Conservation (phyloP, 2,797 vertebrate species). For the Neosilurus hyrtlii region DNA sequence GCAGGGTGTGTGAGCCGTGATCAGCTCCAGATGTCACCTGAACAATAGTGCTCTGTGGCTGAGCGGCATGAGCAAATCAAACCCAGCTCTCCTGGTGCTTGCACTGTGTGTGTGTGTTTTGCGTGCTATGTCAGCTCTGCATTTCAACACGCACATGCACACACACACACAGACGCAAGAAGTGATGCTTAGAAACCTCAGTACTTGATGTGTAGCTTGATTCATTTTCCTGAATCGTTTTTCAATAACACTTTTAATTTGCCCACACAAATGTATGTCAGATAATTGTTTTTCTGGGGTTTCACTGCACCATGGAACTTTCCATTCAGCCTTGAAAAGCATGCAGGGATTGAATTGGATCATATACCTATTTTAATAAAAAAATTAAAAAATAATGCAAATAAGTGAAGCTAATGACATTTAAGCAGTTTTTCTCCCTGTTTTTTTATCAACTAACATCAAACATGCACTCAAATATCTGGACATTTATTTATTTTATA, state of each 20-base stretch:
- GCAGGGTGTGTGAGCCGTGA: conserved; percentile 60
- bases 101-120: not conserved
- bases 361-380: not conserved
- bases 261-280: not conserved
- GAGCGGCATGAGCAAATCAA: conserved; percentile 14
- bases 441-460: not conserved
- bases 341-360: not conserved
- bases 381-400: no score
- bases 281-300: not conserved
- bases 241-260: not conserved
- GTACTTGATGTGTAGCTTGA: not conserved
- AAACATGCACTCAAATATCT: no score
- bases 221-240: conserved; percentile 6
- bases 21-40: conserved; percentile 77
- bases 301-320: not conserved
- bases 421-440: not conserved
- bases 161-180: not conserved
- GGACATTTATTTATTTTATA: not conserved
- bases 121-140: not conserved
- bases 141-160: not conserved
- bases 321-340: not conserved
- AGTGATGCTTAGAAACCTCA: not conserved
- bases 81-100: not conserved
- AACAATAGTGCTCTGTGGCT: conserved; percentile 69
- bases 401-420: no score